Base-by-base conservation (phyloP, 2,888 invertebrate genomes). In the Eilema caniola region DNA sequence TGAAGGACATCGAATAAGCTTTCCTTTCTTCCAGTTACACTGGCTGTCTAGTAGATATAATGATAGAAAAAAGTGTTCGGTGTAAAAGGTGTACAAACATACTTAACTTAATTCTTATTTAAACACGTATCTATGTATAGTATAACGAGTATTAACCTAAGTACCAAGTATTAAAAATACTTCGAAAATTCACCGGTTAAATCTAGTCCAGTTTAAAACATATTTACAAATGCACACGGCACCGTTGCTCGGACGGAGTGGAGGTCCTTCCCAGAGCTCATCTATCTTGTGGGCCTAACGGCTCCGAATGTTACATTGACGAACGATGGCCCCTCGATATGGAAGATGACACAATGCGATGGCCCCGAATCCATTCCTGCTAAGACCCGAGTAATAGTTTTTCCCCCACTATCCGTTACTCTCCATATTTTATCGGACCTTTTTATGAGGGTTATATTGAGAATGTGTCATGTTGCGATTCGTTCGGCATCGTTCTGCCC, bases 281-380 rank as follows among this genome's bases (percentile, higher is more conserved):
- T 93, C 90, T 89, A 90, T 93, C 92, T 90, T 89, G 81, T 70
- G 79, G 64, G 76, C 79, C 84, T 80, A 80, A 73, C 83, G 85
- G 86, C 74, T 82, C 84, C 84, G 81, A 83, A 83, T 83, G 88
- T 81, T 82, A 84, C 89, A 83, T 85, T 89, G 92, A 92, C 90
- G 90, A 87, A 89, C 89, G 90, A 89, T 90, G 88, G 85, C 87
- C 86, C 88, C 85, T 83, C 89, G 91, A 92, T 92, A 92, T 89
- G 88, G 83, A 86, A 90, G 91, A 92, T 91, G 94, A 92, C 92
- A 92, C 93, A 92, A 92, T 90, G 89, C 89, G 92, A 92, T 93
- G 92, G 90, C 92, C 93, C 92, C 90, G 86, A 88, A 90, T 90
- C 91, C 88, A 90, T 91, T 91, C 89, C 88, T 85, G 81, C 85